Conservation (phyloP, 2,797 vertebrate species). For the Leptatherina wallacei region DNA sequence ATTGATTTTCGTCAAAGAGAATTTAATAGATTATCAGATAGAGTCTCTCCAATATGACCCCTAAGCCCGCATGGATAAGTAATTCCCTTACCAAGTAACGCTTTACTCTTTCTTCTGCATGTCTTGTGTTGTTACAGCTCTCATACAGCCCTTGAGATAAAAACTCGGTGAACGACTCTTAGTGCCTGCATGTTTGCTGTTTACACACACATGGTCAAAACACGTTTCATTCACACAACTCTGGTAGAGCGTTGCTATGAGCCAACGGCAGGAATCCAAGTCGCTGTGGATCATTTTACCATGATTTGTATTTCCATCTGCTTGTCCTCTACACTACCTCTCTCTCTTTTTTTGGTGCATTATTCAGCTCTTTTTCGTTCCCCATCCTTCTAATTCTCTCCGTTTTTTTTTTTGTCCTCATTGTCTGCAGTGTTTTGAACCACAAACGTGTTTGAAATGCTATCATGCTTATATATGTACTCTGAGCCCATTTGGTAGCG, state of each 20-base stretch:
- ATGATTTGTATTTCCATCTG: constrained; percentile 69
- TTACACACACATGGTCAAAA: constrained; percentile 7
- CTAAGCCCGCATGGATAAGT: constrained; percentile 6
- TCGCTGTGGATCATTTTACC: constrained; percentile 61
- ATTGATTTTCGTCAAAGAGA: constrained; percentile 37
- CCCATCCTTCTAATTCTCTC: constrained; percentile 1
- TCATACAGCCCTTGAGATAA: constrained; percentile 28
- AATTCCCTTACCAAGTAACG: constrained; percentile 1
- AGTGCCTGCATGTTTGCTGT: constrained; percentile 17
- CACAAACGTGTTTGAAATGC: constrained; percentile 52
- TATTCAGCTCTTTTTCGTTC: constrained; percentile 31
- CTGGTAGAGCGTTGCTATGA: constrained; percentile 42
- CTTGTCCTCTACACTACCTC: constrained; percentile 46
- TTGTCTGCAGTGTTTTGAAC: constrained; percentile 42
- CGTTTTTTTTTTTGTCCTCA: constrained; percentile 17
- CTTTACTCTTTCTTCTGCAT: constrained; percentile 2
- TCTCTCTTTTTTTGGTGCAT: constrained; percentile 39
- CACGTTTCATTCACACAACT: constrained; percentile 54
- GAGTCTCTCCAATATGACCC: constrained; percentile 33
- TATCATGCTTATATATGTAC: constrained; percentile 41
- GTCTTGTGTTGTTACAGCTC: constrained; percentile 29
- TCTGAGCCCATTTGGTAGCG: constrained; percentile 49
- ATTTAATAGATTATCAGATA: constrained; percentile 23
- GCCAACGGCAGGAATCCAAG: constrained; percentile 64
- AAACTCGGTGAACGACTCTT: constrained; percentile 35